phyloP scores from a whole-genome alignment of 2,888 invertebrate genomes.

The Rapana venosa region DNA sequence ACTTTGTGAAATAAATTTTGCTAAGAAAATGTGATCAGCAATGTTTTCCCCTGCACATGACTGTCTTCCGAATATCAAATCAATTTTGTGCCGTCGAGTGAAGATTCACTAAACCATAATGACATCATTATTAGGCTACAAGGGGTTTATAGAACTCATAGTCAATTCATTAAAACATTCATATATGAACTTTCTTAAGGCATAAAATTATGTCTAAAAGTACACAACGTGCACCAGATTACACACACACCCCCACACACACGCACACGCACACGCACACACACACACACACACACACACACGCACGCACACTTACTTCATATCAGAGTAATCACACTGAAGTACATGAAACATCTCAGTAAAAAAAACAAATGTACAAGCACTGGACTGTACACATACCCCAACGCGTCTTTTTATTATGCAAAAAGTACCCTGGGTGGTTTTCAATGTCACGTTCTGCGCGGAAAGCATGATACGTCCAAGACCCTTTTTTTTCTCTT shows the following conservation, averaged over 20 bases:
- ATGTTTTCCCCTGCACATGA: no score
- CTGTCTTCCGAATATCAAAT: no score
- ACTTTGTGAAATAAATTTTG: no score
- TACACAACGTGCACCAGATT: not conserved
- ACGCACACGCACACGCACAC: not conserved
- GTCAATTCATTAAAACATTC: no score
- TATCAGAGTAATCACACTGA: not conserved
- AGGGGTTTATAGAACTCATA: no score
- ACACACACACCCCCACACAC: not conserved
- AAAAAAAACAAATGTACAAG: not conserved
- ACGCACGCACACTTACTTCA: not conserved
- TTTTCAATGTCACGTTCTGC: not conserved
- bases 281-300: not conserved
- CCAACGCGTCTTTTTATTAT: not conserved
- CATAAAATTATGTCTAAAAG: no score
- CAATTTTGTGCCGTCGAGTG: no score
- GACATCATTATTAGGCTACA: no score
- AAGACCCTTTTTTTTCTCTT: not conserved
- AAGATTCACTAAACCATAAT: no score
- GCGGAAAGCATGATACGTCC: not conserved
- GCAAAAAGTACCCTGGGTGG: slow-evolving; percentile 6
- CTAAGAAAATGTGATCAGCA: no score
- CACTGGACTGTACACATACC: not conserved
- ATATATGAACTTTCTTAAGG: no score
- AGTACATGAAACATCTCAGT: not conserved